Evolutionary conservation across 2,113 vertebrate species (phyloP), one percentile per base, ranked within the genome.

Genomic region (Ictalurus punctatus): DNA sequence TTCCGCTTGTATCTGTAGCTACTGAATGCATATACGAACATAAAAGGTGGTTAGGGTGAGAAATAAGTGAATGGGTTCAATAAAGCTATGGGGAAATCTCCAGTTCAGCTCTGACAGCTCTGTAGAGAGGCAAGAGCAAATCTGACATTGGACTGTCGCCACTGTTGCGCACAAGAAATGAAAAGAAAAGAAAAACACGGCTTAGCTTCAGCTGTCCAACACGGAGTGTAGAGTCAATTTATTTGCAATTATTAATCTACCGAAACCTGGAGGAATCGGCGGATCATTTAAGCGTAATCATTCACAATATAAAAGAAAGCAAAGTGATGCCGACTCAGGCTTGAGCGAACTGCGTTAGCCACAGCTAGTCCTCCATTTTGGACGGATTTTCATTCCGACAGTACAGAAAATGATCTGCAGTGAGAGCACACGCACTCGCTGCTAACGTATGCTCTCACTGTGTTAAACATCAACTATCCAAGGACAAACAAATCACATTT

Each of bases 131-230:
- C 74, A 90, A 85, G 84, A 91, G 89, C 90, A 92, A 94, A 93
- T 92, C 13, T 94, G 94, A 94, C 95, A 94, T 92, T 91, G 92
- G 86, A 83, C 89, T 87, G 91, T 89, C 91, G 89, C 91, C 90
- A 90, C 91, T 91, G 92, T 91, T 91, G 92, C 92, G 93, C 94
- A 92, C 92, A 78, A 73, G 74, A 88, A 89, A 88, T 87, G 67
- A 71, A 34, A 79, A 88, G 69, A 19, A 16, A 5, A 59, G 58
- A 59, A 61, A 48, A 83, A 44, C 74, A 83, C 79, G 71, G 30
- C 19, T 84, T 27, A 17, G 56, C 37, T 69, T 25, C 37, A 76
- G 8, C 69, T 44, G 2, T 8, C 19, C 87, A 65, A 48, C 4
- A 17, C 27, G 7, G 2, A 56, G 61, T 40, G n/a, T 23, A 17